These are phyloP conservation scores for Muscina levida DNA, from an alignment of 2,888 invertebrate species.

Conservation along the genomic window DNA sequence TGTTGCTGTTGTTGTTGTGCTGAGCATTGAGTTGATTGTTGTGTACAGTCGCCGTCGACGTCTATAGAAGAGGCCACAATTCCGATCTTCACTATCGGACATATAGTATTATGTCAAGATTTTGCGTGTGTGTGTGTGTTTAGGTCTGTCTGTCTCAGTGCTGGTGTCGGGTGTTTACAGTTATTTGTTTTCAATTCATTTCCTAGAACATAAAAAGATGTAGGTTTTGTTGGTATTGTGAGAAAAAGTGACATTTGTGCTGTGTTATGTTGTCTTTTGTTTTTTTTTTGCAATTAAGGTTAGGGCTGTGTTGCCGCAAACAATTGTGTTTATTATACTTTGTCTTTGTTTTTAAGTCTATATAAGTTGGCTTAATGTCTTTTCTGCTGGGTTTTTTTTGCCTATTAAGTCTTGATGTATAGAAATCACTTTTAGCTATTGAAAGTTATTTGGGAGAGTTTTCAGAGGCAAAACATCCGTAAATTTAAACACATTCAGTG, in stretches of 20 bases:
- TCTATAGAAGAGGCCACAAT: neutral
- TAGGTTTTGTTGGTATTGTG: neutral
- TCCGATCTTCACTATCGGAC: neutral
- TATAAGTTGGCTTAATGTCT: slow-evolving; percentile 36
- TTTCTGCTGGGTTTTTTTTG: slow-evolving; percentile 28
- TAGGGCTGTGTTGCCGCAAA: too few relatives aligned
- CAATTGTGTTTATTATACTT: too few relatives aligned
- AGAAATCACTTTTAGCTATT: slow-evolving; percentile 29
- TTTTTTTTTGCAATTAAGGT: neutral
- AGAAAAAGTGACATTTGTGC: slow-evolving; percentile 42
- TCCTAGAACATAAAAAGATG: slow-evolving; percentile 59
- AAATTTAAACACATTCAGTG: slow-evolving; percentile 87
- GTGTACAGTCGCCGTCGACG: slow-evolving; percentile 35
- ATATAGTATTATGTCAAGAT: neutral
- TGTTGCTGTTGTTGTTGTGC: neutral
- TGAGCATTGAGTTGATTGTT: slow-evolving; percentile 66
- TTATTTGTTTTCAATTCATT: slow-evolving; percentile 61
- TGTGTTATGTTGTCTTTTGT: slow-evolving; percentile 5
- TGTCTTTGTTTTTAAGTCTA: slow-evolving; percentile 49
- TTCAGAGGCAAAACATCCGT: slow-evolving; percentile 21
- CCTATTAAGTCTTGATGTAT: slow-evolving; percentile 34
- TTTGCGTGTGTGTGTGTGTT: slow-evolving; percentile 5
- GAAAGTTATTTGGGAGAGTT: slow-evolving; percentile 27
- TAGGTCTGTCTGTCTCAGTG: slow-evolving; percentile 24
- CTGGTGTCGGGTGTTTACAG: slow-evolving; percentile 31